Percentiles rank a stretch among this genome's conserved stretches.
Conservation (phyloP, 92 coral and sea anemone genomes). For the Phymanthus crucifer region DNA sequence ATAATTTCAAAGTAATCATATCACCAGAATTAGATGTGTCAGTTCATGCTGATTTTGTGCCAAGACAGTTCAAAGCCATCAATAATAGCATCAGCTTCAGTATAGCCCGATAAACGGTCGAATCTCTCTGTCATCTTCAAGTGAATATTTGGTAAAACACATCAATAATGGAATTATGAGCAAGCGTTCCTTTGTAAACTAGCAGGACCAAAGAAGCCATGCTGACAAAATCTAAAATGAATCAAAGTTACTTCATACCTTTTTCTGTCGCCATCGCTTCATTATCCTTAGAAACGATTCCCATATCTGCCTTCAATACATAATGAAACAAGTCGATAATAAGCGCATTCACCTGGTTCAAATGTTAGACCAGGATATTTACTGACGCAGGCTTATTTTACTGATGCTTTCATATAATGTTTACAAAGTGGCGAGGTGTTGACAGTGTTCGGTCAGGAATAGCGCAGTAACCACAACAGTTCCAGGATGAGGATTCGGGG, state of each 20-base stretch:
- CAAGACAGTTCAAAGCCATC: no score
- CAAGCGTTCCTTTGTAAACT: background rate
- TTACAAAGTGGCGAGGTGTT: background rate
- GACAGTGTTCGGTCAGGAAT: background rate
- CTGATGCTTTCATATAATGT: background rate
- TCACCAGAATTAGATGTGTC: no score
- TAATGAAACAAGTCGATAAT: background rate
- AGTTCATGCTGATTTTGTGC: no score
- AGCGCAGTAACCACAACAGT: background rate
- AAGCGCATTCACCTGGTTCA: background rate
- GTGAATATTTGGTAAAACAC: no score
- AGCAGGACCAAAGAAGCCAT: background rate
- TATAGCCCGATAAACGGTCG: no score
- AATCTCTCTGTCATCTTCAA: no score
- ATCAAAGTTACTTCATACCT: background rate
- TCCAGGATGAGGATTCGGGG: background rate
- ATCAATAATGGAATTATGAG: background rate
- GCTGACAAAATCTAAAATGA: background rate
- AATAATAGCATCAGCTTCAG: no score
- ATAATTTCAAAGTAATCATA: no score
- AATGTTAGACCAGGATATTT: background rate
- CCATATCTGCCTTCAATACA: background rate
- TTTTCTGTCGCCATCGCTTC: slow-evolving; percentile 4
- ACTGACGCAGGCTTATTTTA: background rate
- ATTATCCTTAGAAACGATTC: background rate